Conservation (phyloP, 2,113 vertebrate genomes). For the Python bivittatus region DNA sequence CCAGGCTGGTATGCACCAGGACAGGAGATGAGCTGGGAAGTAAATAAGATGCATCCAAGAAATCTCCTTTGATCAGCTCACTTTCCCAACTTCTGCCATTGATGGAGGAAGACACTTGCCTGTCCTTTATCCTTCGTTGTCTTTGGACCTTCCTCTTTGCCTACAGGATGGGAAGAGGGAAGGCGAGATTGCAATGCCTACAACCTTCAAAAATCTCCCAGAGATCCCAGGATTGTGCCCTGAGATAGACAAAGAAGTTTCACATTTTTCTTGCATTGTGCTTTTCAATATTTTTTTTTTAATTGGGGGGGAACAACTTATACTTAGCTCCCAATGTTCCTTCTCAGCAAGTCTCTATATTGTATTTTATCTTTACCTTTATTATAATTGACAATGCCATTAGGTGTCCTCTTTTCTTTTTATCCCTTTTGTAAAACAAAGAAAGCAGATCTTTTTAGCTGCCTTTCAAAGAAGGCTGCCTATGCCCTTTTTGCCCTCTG, state of each 20-base stretch:
- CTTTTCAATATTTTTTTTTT: not conserved
- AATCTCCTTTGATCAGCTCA: not conserved
- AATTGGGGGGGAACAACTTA: not conserved
- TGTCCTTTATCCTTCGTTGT: not conserved
- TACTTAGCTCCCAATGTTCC: not conserved
- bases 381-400: not conserved
- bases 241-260: not conserved
- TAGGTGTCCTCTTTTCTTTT: not conserved
- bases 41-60: not conserved
- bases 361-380: not conserved
- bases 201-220: not conserved
- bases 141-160: not conserved
- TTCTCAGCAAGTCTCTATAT: not conserved
- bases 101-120: not conserved
- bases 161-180: not conserved
- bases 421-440: not conserved
- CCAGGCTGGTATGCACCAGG: not conserved
- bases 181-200: not conserved
- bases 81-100: not conserved
- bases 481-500: conserved; percentile 14
- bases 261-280: not conserved
- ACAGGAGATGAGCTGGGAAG: not conserved
- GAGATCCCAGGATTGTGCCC: not conserved
- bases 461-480: not conserved
- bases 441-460: not conserved